Evolutionary conservation across 2,888 invertebrate species (phyloP).

Genomic region (Glyphotaelius pellucidus): DNA sequence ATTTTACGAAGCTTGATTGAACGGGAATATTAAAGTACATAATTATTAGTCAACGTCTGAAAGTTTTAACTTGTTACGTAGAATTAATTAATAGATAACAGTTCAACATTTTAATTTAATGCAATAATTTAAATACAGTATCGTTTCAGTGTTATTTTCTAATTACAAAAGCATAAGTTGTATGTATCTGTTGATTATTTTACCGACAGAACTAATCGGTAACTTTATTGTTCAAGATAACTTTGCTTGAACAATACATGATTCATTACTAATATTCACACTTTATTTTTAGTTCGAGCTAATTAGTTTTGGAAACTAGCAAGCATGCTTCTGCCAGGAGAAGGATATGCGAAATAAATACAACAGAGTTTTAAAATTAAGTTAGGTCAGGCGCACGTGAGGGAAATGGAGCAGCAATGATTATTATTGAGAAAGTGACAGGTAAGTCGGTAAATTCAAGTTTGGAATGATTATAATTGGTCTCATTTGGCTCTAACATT

Average conservation of each 20-base stretch:
- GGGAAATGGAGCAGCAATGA: not conserved
- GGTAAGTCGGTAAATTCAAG: not conserved
- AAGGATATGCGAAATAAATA: no score
- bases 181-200: not conserved
- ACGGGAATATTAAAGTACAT: not conserved
- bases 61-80: not conserved
- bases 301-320: not conserved
- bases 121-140: no score
- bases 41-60: not conserved
- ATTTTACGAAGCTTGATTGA: not conserved
- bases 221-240: not conserved
- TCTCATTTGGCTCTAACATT: not conserved
- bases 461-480: not conserved
- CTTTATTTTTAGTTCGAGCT: no score
- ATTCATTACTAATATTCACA: not conserved
- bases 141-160: no score
- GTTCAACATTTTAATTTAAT: no score
- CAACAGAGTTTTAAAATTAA: no score
- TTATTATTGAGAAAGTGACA: not conserved
- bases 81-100: no score
- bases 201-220: not conserved
- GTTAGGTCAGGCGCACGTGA: not conserved
- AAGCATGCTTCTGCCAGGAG: not conserved
- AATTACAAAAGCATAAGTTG: no score
- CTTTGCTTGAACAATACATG: not conserved